Base-by-base conservation (phyloP, 2,797 vertebrate species). In the Diplodus puntazzo region DNA sequence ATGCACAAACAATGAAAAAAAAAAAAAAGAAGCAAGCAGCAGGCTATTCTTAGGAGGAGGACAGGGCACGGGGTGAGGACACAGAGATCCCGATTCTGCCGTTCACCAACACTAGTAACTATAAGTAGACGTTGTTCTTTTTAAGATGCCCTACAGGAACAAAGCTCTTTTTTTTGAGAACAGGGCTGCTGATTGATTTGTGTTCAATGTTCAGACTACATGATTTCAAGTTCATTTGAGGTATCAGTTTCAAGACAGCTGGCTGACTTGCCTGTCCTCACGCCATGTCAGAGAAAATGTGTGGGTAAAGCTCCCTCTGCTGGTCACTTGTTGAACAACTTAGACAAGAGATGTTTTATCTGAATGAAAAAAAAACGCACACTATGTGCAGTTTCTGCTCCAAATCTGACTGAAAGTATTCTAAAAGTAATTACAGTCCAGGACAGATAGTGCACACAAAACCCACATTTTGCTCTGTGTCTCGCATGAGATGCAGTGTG, bases 261-360 rank as follows among this genome's bases (percentile, higher is more conserved):
- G 45, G 18, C 27, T 34, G 21, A 69, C n/a, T 59, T 55, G 8
- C 9, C 10, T 10, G 7, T 49, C 69, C 18, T 7, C 1, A 2
- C 48, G 21, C 23, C 25, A 25, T 59, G 58, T 39, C 45, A 58
- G 13, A 17, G 17, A 50, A 80, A 87, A 84, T 65, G 43, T 89
- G 73, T 81, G 84, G 4, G 34, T 74, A 58, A 76, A 85, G 91
- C 90, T 4, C 87, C 92, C 92, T 92, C 94, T 92, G 18, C 79
- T 88, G 93, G 89, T 60, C 30, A 79, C 34, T 82, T 61, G 17
- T 0, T 72, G 73, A 21, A 77, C 68, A 17, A 16, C 16, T 5
- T 17, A 73, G 66, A 83, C 69, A 81, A 83, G 9, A 79, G 7
- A 39, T 16, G 17, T 69, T 78, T 60, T 82, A 50, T 63, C 1